Conservation (phyloP, 2,113 vertebrate species). For the Lagopus leucura region DNA sequence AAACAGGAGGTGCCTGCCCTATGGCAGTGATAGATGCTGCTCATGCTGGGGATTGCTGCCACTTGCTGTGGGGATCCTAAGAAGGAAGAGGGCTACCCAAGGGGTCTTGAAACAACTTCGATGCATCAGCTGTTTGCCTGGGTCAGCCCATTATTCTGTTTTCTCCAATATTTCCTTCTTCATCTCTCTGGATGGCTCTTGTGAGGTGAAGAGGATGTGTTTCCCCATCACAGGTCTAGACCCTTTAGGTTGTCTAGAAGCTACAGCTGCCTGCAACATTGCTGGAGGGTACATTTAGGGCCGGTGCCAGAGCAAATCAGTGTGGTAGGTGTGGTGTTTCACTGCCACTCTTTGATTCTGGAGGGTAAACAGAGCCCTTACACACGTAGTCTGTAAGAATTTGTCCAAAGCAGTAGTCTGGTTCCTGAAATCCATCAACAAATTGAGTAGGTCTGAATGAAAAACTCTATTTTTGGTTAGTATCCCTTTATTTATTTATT, state of each 20-base stretch:
- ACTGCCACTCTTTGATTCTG: background rate
- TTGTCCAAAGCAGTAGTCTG: background rate
- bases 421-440: background rate
- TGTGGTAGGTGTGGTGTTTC: accelerated
- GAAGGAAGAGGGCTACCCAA: background rate
- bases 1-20: background rate
- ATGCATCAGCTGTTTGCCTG: background rate
- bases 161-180: background rate
- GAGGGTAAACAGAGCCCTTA: background rate
- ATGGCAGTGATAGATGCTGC: background rate
- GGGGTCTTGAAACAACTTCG: background rate
- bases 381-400: background rate
- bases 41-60: background rate
- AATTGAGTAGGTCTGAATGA: background rate
- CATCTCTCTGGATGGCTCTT: background rate
- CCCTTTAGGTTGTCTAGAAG: background rate
- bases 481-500: background rate
- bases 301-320: accelerated
- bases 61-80: background rate
- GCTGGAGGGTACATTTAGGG: background rate
- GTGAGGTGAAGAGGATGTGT: background rate
- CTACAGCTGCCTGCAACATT: background rate
- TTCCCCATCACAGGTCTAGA: background rate
- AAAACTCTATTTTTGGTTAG: background rate
- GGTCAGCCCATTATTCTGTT: background rate